phyloP scores from a whole-genome alignment of 37 sponge, comb jelly and placozoan genomes.

The Oscarella lobularis region DNA sequence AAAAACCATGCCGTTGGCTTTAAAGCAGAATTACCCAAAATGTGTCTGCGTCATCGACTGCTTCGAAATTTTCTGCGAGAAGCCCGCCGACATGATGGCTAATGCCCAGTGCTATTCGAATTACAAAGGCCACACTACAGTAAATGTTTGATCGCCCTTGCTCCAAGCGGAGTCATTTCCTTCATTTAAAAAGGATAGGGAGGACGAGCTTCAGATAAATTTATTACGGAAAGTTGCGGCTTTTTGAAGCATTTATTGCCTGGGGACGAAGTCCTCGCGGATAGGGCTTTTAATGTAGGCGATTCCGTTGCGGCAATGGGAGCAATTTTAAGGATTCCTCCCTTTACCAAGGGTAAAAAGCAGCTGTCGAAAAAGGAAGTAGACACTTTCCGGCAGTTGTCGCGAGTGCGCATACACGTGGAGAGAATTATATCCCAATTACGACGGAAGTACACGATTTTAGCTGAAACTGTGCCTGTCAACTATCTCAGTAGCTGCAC shows the following conservation, averaged over 20 bases:
- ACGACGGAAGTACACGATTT: conserved; percentile 30
- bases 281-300: conserved; percentile 34
- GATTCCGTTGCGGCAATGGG: conserved; percentile 23
- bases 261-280: conserved; percentile 27
- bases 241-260: conserved; percentile 19
- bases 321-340: conserved; percentile 28
- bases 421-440: conserved; percentile 43
- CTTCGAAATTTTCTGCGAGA: background rate
- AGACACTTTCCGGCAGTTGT: conserved; percentile 22
- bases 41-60: background rate
- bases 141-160: conserved; percentile 7
- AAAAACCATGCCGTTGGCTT: too few relatives aligned
- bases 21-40: too few relatives aligned
- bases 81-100: conserved; percentile 7
- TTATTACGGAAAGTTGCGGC: conserved; percentile 42
- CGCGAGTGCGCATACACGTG: conserved; percentile 44
- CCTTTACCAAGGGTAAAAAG: conserved; percentile 47
- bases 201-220: conserved; percentile 37
- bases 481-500: conserved; percentile 23
- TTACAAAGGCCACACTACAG: background rate
- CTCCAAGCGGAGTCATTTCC: background rate
- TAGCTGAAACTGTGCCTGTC: conserved; percentile 34
- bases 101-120: conserved; percentile 4
- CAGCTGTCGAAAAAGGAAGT: conserved; percentile 30
- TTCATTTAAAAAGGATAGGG: conserved; percentile 38